Evolutionary conservation across 53 echinoderm and acorn worm species (phyloP).

Genomic region (Paracentrotus lividus): DNA sequence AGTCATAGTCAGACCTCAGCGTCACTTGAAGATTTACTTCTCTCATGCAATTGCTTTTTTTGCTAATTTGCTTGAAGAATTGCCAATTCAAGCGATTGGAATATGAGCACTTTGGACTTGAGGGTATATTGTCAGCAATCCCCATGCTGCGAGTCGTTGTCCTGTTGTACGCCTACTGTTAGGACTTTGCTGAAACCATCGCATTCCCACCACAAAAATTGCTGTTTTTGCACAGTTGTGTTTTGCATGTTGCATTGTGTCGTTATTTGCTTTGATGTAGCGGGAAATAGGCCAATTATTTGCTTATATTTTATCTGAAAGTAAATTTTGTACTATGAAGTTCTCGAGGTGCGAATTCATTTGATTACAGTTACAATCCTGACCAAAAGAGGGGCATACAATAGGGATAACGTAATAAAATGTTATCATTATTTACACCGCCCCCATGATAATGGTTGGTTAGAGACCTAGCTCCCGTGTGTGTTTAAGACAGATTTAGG

Average conservation of each 20-base stretch:
- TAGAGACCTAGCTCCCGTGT: not conserved
- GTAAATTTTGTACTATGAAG: not conserved
- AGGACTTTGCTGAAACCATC: constrained; percentile 31
- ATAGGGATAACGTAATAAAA: not conserved
- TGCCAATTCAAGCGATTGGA: not conserved
- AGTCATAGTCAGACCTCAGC: not conserved
- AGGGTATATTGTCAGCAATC: not conserved
- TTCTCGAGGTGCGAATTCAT: not conserved
- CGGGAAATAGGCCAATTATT: not conserved
- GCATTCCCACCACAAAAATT: not conserved
- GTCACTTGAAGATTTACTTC: not conserved
- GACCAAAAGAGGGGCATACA: not conserved
- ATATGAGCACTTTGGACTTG: not conserved
- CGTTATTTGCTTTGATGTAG: constrained; percentile 1
- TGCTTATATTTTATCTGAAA: not conserved
- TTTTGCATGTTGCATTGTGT: constrained; percentile 24
- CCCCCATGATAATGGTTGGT: not conserved
- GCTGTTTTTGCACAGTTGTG: constrained; percentile 13
- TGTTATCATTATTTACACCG: not conserved
- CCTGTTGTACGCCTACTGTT: not conserved
- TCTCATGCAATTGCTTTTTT: not conserved
- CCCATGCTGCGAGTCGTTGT: not conserved
- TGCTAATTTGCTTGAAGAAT: constrained; percentile 19
- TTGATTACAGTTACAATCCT: not conserved
- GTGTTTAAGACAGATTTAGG: not conserved